phyloP scores from a whole-genome alignment of 2,797 vertebrate species.

The Pangasius mekongensis region DNA sequence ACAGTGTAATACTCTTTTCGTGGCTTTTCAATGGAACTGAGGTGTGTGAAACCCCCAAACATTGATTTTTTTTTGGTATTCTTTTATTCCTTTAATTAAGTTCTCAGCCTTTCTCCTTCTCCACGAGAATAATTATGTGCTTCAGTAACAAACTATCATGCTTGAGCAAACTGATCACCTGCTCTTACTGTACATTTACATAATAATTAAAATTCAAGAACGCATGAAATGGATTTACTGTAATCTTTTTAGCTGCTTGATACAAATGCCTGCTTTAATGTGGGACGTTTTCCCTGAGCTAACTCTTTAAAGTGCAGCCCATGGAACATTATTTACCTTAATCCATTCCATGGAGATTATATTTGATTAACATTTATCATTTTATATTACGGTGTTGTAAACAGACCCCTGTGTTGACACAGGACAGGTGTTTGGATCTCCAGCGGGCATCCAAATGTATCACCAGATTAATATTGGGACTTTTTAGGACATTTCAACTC shows the following conservation, averaged over 20 bases:
- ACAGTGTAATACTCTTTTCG: background rate
- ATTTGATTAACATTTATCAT: slow-evolving; percentile 39
- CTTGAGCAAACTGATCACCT: slow-evolving; percentile 22
- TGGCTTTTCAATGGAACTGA: slow-evolving; percentile 2
- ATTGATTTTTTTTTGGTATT: slow-evolving; percentile 41
- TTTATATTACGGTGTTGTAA: slow-evolving; percentile 19
- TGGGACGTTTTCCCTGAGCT: background rate
- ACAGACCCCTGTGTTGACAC: background rate
- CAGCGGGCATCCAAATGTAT: background rate
- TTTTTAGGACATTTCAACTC: slow-evolving; percentile 12
- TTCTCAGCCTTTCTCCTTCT: slow-evolving; percentile 16
- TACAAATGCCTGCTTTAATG: background rate
- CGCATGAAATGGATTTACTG: slow-evolving; percentile 40
- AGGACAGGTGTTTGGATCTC: slow-evolving; percentile 22
- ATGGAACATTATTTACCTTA: slow-evolving; percentile 13
- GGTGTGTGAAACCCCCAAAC: slow-evolving; percentile 36
- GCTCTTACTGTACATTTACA: slow-evolving; percentile 49
- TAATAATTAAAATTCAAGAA: slow-evolving; percentile 47
- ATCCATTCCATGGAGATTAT: slow-evolving; percentile 21
- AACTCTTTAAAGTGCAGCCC: background rate
- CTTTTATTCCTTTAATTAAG: slow-evolving; percentile 47
- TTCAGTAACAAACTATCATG: slow-evolving; percentile 36
- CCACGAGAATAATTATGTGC: slow-evolving; percentile 36
- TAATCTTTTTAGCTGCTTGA: slow-evolving; percentile 32
- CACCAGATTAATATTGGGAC: slow-evolving; percentile 20